phyloP scores from a whole-genome alignment of 1,140 invertebrate genomes.

The Vanessa atalanta region DNA sequence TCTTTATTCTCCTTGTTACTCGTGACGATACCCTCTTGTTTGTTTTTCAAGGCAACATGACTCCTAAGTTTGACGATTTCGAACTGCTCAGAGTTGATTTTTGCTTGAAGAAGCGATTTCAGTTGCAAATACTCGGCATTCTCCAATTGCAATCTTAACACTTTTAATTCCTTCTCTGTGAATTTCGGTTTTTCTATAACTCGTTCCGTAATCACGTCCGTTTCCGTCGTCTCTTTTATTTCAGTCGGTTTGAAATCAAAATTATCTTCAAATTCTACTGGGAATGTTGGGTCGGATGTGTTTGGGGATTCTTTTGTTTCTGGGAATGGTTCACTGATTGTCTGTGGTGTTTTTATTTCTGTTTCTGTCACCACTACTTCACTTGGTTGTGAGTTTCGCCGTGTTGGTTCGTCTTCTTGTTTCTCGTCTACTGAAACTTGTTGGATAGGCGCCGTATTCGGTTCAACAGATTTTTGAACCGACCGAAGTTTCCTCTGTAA shows the following conservation, averaged over 20 bases:
- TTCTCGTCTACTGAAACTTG: conserved; percentile 78
- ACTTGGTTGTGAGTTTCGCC: conserved; percentile 48
- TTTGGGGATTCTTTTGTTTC: conserved; percentile 59
- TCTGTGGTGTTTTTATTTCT: conserved; percentile 38
- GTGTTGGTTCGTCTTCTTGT: conserved; percentile 54
- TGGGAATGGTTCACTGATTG: conserved; percentile 46
- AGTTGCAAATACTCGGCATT: conserved; percentile 85
- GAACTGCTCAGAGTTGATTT: conserved; percentile 84
- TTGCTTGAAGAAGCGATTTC: conserved; percentile 83
- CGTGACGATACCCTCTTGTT: conserved; percentile 70
- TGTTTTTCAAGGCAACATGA: conserved; percentile 77
- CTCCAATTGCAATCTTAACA: conserved; percentile 83
- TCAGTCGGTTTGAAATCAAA: conserved; percentile 69
- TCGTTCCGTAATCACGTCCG: conserved; percentile 34
- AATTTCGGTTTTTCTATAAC: conserved; percentile 74
- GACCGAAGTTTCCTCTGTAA: conserved; percentile 86
- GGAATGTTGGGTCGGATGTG: conserved; percentile 57
- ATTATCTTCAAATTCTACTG: conserved; percentile 78
- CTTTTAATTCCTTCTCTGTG: conserved; percentile 81
- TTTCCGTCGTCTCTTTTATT: conserved; percentile 39
- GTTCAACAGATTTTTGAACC: conserved; percentile 85
- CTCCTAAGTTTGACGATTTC: conserved; percentile 85
- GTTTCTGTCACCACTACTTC: conserved; percentile 42
- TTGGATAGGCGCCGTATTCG: conserved; percentile 77
- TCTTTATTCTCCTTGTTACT: conserved; percentile 79